Percentiles rank a stretch among this genome's conserved stretches.
Conservation (phyloP, 2,888 invertebrate genomes). For the Caenorhabditis sulstoni region DNA sequence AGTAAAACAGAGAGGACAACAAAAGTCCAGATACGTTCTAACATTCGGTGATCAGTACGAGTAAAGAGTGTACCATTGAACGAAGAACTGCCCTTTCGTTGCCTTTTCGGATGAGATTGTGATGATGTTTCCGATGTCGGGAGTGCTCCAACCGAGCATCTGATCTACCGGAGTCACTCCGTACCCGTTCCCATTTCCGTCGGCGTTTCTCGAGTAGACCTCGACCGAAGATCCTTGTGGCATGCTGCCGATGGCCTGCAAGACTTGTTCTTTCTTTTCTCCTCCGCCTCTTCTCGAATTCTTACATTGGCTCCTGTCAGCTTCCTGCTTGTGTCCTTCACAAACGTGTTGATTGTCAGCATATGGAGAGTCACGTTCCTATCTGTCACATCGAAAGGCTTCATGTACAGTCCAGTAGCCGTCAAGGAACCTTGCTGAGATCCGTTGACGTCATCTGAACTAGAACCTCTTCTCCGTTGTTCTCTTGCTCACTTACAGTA, state of each 20-base stretch:
- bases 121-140: not conserved
- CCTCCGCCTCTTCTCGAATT: too few species aligned
- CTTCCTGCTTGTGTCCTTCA: not conserved
- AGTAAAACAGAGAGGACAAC: too few species aligned
- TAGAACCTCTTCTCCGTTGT: not conserved
- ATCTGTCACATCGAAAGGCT: not conserved
- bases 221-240: not conserved
- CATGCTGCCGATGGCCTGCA: not conserved
- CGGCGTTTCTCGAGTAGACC: not conserved
- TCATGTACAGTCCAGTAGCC: slow-evolving; percentile 22
- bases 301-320: slow-evolving; percentile 2
- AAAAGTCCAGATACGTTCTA: too few species aligned
- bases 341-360: not conserved
- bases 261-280: too few species aligned
- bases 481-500: too few species aligned
- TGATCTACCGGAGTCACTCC: not conserved
- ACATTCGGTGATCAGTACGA: too few species aligned
- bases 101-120: not conserved
- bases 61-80: not conserved
- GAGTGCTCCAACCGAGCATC: not conserved
- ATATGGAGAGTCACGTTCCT: not conserved
- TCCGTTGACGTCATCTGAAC: slow-evolving; percentile 24
- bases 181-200: not conserved
- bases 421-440: slow-evolving; percentile 7
- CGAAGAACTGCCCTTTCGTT: not conserved